phyloP scores from a whole-genome alignment of 2,888 invertebrate species.

The Plutella xylostella region DNA sequence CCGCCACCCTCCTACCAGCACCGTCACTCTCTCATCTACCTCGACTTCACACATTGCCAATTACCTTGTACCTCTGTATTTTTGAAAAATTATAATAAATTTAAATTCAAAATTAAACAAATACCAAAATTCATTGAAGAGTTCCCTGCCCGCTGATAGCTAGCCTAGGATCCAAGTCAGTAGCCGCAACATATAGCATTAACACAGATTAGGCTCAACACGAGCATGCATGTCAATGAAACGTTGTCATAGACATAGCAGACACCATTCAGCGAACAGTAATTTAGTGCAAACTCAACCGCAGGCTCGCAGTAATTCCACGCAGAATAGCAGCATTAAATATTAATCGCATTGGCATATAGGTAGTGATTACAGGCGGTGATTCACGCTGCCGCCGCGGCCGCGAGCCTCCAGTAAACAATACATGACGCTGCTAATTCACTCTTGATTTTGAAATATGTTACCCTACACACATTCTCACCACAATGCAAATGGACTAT shows the following conservation, averaged over 20 bases:
- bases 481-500: no score
- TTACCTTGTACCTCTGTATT: no score
- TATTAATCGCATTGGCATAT: slow-evolving; percentile 62
- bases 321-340: slow-evolving; percentile 57
- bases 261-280: slow-evolving; percentile 48
- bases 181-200: neutral
- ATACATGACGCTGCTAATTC: slow-evolving; percentile 36
- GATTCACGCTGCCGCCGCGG: slow-evolving; percentile 31
- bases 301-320: slow-evolving; percentile 54
- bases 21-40: no score
- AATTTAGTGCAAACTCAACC: slow-evolving; percentile 54
- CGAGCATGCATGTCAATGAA: neutral
- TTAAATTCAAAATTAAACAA: no score
- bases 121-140: no score
- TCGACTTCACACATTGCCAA: no score
- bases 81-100: no score
- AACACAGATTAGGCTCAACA: neutral
- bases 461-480: no score
- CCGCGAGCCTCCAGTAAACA: neutral
- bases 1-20: no score
- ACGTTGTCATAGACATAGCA: slow-evolving; percentile 12
- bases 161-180: neutral
- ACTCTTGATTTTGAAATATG: no score
- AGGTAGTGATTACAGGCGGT: slow-evolving; percentile 48
- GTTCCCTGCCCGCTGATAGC: no score